Percentiles rank a stretch among this genome's conserved stretches.
Evolutionary conservation across 53 echinoderm and acorn worm genomes (phyloP).

Genomic region (Echinometra lucunter): DNA sequence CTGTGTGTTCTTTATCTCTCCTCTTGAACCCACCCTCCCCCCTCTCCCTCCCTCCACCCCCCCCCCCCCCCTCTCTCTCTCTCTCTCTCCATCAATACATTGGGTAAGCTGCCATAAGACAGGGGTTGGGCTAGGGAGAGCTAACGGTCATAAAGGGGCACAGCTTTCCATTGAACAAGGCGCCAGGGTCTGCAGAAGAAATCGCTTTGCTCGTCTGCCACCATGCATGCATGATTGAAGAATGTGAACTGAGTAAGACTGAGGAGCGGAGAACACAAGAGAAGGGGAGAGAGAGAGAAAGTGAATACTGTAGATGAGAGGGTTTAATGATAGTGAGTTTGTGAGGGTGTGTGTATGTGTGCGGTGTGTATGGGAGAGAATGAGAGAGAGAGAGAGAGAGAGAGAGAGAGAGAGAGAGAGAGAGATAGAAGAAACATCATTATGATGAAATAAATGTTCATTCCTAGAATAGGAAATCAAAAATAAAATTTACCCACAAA

Average conservation of each 20-base stretch:
- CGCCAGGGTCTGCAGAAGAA: slow-evolving; percentile 45
- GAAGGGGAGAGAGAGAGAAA: background rate
- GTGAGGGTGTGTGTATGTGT: too few species aligned
- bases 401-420: too few species aligned
- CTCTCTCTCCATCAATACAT: too few species aligned
- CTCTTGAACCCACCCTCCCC: background rate
- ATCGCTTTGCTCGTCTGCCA: slow-evolving; percentile 15
- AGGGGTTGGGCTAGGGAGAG: background rate
- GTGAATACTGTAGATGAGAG: background rate
- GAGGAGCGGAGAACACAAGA: background rate
- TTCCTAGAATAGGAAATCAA: too few species aligned
- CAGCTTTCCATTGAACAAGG: background rate
- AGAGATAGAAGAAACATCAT: too few species aligned
- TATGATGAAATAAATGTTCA: too few species aligned
- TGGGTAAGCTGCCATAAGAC: background rate
- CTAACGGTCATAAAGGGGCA: slow-evolving; percentile 34
- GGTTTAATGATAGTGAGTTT: too few species aligned
- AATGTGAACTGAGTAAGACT: background rate
- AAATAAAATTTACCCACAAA: too few species aligned
- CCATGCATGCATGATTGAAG: background rate
- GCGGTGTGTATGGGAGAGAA: background rate
- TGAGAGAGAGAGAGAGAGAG: background rate
- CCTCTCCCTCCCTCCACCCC: background rate
- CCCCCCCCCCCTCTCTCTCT: background rate
- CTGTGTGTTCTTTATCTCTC: too few species aligned